Conservation (phyloP, 2,797 vertebrate genomes). For the Rhynchonycteris naso region DNA sequence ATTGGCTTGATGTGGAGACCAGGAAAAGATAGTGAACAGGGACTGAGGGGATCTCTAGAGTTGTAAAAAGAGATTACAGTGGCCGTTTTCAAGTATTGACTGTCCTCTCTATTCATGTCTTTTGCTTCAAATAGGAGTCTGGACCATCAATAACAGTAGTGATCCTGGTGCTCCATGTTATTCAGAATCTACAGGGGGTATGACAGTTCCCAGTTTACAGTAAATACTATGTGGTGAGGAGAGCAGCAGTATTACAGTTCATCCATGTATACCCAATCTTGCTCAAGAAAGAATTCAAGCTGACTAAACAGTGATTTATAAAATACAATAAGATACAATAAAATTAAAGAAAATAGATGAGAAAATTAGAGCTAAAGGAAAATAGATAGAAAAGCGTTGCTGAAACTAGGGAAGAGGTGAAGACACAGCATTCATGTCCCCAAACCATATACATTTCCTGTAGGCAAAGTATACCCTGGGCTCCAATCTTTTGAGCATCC, state of each 20-base stretch:
- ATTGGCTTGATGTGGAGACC: background rate
- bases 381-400: background rate
- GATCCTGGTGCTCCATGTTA: background rate
- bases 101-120: background rate
- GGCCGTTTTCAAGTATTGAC: no score
- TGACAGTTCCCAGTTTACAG: background rate
- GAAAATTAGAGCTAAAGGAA: background rate
- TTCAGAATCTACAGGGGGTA: background rate
- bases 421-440: background rate
- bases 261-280: background rate
- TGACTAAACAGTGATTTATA: background rate
- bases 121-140: background rate
- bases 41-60: background rate
- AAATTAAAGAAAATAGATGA: slow-evolving; percentile 3
- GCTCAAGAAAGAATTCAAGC: background rate
- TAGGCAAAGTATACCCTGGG: background rate
- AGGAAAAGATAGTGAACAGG: background rate
- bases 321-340: background rate
- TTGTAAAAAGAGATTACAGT: no score
- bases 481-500: background rate
- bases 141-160: background rate
- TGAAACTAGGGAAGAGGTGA: background rate
- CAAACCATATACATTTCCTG: background rate
- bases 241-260: background rate
- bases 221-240: background rate